A percentile compares a stretch with the other conserved stretches of the same genome.
These are phyloP conservation scores for Oreochromis mossambicus DNA, from an alignment of 2,797 vertebrate genomes.

Conservation along the genomic window DNA sequence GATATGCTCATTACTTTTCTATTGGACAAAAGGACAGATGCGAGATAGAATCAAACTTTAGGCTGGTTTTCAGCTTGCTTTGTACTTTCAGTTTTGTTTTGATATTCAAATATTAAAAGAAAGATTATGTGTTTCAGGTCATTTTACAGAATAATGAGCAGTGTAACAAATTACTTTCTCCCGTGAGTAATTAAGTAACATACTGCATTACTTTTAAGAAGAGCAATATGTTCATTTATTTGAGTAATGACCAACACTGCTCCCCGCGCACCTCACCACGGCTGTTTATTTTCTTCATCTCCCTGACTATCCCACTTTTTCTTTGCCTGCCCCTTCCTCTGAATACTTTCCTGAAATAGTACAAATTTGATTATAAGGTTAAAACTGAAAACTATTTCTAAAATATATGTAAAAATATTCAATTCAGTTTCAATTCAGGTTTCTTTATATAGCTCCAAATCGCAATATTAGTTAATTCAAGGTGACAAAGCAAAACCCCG, in stretches of 20 bases:
- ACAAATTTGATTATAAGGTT: neutral
- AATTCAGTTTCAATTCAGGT: neutral
- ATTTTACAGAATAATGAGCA: neutral
- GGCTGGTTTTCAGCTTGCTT: neutral
- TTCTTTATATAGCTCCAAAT: neutral
- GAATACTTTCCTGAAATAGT: neutral
- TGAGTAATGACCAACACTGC: neutral
- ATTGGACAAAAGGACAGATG: neutral
- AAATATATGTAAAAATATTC: neutral
- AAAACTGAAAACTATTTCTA: neutral
- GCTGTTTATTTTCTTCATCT: neutral
- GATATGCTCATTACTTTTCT: neutral
- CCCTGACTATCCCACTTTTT: neutral
- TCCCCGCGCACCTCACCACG: rapidly evolving
- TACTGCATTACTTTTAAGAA: neutral
- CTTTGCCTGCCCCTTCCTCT: neutral
- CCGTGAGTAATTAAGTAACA: neutral
- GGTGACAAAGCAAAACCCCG: neutral
- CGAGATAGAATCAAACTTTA: neutral
- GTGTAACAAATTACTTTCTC: neutral
- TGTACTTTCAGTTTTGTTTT: neutral
- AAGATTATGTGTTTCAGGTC: neutral
- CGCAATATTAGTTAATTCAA: neutral
- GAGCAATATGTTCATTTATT: neutral
- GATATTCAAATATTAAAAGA: neutral